Evolutionary conservation across 64 coral and sea anemone species (phyloP).

Genomic region (Pachyseris speciosa): DNA sequence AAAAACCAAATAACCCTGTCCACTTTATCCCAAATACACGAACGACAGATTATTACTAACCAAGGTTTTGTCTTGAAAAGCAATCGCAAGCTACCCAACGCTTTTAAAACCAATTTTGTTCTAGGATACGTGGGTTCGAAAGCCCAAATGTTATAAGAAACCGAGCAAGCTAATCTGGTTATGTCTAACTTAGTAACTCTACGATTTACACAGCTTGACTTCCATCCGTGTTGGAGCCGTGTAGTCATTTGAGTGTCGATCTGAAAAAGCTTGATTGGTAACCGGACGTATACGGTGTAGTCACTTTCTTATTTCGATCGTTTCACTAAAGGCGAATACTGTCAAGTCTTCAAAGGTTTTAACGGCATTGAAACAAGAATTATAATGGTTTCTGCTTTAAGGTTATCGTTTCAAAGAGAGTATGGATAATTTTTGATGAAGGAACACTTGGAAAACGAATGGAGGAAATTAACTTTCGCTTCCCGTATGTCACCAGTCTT

Average conservation of each 20-base stretch:
- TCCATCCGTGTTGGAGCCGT: not conserved
- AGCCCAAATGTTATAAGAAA: constrained; percentile 9
- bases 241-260: not conserved
- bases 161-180: not conserved
- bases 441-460: constrained; percentile 2
- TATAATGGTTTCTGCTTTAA: not conserved
- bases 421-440: not conserved
- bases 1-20: no score
- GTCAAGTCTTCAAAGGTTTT: not conserved
- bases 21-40: not conserved
- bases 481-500: not conserved
- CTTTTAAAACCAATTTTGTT: not conserved
- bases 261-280: no score
- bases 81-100: not conserved
- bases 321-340: not conserved
- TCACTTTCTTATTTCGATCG: not conserved
- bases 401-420: not conserved
- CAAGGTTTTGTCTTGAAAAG: not conserved
- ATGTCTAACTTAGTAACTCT: not conserved
- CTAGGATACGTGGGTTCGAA: not conserved
- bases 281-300: not conserved
- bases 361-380: not conserved
- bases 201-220: constrained; percentile 29
- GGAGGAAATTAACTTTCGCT: not conserved
- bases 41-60: not conserved